Conservation (phyloP, 2,888 invertebrate genomes). For the Parnassius apollo region DNA sequence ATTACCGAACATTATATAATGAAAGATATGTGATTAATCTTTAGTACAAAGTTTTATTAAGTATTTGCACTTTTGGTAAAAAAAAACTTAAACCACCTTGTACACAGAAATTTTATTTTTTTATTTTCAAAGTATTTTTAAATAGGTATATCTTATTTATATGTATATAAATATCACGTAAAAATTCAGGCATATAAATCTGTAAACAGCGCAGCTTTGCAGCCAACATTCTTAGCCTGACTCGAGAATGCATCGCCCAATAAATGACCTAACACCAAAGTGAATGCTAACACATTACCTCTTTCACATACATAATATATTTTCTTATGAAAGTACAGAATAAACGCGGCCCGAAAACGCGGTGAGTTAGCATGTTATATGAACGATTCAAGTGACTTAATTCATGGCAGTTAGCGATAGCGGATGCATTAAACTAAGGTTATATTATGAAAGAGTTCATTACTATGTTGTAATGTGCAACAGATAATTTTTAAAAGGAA, state of each 20-base stretch:
- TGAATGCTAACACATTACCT: slow-evolving; percentile 46
- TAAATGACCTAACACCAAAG: slow-evolving; percentile 46
- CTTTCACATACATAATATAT: slow-evolving; percentile 40
- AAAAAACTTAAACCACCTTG: too few species aligned
- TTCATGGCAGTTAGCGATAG: slow-evolving; percentile 30
- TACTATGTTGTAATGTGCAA: too few species aligned
- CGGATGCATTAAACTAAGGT: not conserved
- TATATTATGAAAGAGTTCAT: not conserved
- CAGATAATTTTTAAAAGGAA: too few species aligned
- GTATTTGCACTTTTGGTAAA: too few species aligned
- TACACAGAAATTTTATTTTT: too few species aligned
- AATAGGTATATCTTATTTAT: too few species aligned
- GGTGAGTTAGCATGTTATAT: slow-evolving; percentile 60
- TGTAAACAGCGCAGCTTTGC: slow-evolving; percentile 28
- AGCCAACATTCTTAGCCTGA: slow-evolving; percentile 37
- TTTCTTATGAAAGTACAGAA: slow-evolving; percentile 43
- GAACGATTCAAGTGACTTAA: slow-evolving; percentile 35
- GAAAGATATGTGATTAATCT: too few species aligned
- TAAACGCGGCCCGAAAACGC: slow-evolving; percentile 49
- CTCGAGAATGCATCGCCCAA: slow-evolving; percentile 64
- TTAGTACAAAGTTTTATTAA: too few species aligned
- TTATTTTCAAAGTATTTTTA: too few species aligned
- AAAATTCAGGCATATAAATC: too few species aligned
- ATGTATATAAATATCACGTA: too few species aligned
- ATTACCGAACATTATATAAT: too few species aligned